Conservation (phyloP, 1,140 invertebrate species). For the Nephila pilipes region DNA sequence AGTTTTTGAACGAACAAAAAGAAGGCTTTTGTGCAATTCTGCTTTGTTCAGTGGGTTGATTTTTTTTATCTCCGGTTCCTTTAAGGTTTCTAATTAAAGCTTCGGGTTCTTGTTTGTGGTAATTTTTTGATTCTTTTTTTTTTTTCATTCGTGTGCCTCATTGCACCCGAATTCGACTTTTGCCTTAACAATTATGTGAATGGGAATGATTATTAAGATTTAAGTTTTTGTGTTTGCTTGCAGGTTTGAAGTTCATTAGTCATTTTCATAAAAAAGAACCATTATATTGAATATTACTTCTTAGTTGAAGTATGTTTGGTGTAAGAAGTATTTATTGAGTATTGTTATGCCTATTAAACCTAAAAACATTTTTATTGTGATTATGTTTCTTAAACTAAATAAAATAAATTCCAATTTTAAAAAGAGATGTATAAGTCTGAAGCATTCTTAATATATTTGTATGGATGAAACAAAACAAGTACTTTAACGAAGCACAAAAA, state of each 20-base stretch:
- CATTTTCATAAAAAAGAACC: background rate
- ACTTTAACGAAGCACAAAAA: too few relatives aligned
- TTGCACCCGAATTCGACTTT: background rate
- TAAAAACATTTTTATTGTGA: too few relatives aligned
- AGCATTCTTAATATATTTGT: too few relatives aligned
- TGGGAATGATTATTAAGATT: constrained; percentile 4
- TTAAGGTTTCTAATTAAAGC: constrained; percentile 52
- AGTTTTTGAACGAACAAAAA: constrained; percentile 3
- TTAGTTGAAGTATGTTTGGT: too few relatives aligned
- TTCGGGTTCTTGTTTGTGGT: constrained; percentile 9
- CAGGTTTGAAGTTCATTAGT: background rate
- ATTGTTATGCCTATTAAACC: too few relatives aligned
- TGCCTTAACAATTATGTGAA: constrained; percentile 9
- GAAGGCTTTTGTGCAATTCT: constrained; percentile 12
- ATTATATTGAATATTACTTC: too few relatives aligned
- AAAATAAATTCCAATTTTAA: too few relatives aligned
- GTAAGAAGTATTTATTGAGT: too few relatives aligned
- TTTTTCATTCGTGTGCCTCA: background rate
- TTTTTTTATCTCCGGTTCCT: constrained; percentile 24
- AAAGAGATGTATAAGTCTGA: too few relatives aligned
- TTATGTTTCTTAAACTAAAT: too few relatives aligned
- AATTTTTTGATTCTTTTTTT: background rate
- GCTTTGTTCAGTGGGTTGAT: background rate
- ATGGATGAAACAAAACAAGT: too few relatives aligned
- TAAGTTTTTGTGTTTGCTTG: background rate